These are phyloP conservation scores for Aix galericulata DNA, from an alignment of 2,113 vertebrate species.

Conservation along the genomic window DNA sequence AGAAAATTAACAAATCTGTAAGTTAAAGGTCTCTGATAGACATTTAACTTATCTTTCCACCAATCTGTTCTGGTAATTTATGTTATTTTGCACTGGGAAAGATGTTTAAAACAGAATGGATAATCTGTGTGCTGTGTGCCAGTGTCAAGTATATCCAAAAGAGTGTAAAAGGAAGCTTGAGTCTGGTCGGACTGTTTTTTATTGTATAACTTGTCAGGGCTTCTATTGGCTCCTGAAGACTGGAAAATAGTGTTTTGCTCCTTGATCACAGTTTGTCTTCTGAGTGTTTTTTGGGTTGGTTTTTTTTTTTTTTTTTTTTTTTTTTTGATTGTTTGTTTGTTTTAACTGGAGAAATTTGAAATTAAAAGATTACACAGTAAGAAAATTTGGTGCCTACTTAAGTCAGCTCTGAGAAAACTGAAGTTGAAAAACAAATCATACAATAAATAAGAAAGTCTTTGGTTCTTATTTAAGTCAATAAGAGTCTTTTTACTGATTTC, in stretches of 20 bases:
- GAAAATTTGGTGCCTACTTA: background rate
- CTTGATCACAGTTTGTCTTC: background rate
- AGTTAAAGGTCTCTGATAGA: background rate
- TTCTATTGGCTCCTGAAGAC: background rate
- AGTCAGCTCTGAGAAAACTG: background rate
- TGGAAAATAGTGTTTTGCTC: background rate
- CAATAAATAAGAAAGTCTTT: background rate
- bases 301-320: too few species aligned
- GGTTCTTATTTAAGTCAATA: background rate
- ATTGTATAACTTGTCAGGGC: background rate
- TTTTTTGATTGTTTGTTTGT: background rate
- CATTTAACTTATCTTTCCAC: background rate
- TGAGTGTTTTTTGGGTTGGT: background rate
- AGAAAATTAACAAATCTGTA: background rate
- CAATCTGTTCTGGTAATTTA: background rate
- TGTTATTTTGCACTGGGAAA: background rate
- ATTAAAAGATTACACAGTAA: background rate
- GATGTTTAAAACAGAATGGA: background rate
- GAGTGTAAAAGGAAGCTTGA: background rate
- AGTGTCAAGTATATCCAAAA: background rate
- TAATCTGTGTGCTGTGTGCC: background rate
- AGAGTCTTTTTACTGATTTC: background rate
- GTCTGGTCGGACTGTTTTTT: background rate
- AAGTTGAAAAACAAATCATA: background rate
- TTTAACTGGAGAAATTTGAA: background rate